Base-by-base conservation (phyloP, 2,797 vertebrate genomes). In the Discoglossus pictus region DNA sequence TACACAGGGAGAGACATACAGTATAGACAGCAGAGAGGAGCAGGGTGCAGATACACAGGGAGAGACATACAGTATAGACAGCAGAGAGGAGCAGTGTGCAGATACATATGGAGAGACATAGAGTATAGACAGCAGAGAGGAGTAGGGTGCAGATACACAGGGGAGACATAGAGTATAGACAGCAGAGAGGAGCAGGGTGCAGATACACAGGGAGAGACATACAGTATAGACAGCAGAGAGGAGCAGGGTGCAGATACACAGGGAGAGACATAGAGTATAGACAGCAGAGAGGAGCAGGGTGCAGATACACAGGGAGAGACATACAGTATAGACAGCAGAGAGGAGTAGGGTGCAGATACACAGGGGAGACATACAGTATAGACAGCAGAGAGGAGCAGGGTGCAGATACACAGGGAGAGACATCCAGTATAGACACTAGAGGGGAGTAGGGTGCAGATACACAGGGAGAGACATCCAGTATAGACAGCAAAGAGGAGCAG, bases 381-480 rank as follows among this genome's bases (percentile, higher is more conserved):
- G n/a, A n/a, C n/a, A n/a, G 16, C 15, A 18, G 42, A 7, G 16
- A n/a, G 42, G 15, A 7, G 16, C n/a, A 1, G 42, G 42, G 5
- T 16, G 24, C 23, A 16, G 24, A 11, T 53, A 42, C 38, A 34
- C 27, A 27, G 34, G 38, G 38, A 31, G 39, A 46, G 31, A 25
- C 24, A 51, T 7, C 15, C n/a, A n/a, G n/a, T n/a, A n/a, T n/a
- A n/a, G n/a, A n/a, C n/a, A n/a, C n/a, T n/a, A 18, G 42, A 7
- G 16, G n/a, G 42, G 15, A 7, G 16, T 18, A 1, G 42, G 42
- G 5, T 16, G 24, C 23, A 16, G 24, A 11, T 53, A 42, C 38
- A 34, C 27, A 27, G 34, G 38, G 38, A 31, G 39, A 46, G 31
- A 25, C 24, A 51, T 38, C 61, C 23, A n/a, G n/a, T n/a, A n/a